Evolutionary conservation across 2,797 vertebrate genomes (phyloP), one percentile per base, ranked within the genome.

Genomic region (Crenichthys baileyi): DNA sequence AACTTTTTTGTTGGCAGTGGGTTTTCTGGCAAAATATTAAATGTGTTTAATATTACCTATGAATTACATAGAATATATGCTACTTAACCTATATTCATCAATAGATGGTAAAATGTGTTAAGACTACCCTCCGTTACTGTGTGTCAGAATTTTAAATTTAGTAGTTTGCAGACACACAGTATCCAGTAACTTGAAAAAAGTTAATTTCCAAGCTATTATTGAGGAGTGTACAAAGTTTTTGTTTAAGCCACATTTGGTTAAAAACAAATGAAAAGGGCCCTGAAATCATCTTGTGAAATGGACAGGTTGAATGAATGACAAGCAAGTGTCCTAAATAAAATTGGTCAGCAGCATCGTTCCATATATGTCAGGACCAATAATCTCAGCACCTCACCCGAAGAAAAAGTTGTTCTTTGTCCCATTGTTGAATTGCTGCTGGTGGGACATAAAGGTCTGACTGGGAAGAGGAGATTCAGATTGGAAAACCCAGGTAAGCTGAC

Each of bases 401-500:
- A 78, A 41, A 80, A 60, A 41, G 65, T 77, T 84, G 53, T 53
- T 56, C 78, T 72, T 46, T 44, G 75, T 31, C 79, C 39, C n/a
- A 20, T 70, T 78, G 31, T 85, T 44, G 11, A 81, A 77, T 78
- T 29, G 78, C 85, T 81, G 80, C 87, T 86, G 85, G 60, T 88
- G 79, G 88, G 85, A 91, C 79, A 82, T 87, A 72, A 87, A 89
- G 82, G 50, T 87, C 73, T 8, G 60, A 67, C 51, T 89, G 72
- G 72, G 83, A 92, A 75, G 88, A 90, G 75, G 77, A 78, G 60
- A 85, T 84, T 83, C 87, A 81, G 75, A 91, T 61, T 89, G 79
- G 86, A 85, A 92, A 79, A 90, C 1, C 75, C 90, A 94, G 93
- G 93, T 94, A 94, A 94, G 94, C 80, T 6, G 22, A 75, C 84